Conservation (phyloP, 2,113 vertebrate genomes). For the Terrapene triunguis region DNA sequence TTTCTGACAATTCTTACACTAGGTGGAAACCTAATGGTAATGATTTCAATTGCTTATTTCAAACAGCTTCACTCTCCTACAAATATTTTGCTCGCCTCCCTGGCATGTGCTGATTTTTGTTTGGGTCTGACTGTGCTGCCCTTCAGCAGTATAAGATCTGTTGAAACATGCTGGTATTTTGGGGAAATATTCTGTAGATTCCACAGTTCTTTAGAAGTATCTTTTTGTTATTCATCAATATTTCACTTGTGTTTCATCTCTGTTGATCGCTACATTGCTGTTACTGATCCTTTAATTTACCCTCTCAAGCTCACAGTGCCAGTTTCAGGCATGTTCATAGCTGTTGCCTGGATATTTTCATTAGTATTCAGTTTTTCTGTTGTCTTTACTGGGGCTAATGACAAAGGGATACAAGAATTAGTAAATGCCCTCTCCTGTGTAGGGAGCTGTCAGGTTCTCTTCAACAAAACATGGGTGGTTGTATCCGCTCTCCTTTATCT, state of each 20-base stretch:
- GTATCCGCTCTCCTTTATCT: conserved; percentile 60
- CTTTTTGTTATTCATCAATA: conserved; percentile 63
- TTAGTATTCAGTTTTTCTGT: conserved; percentile 48
- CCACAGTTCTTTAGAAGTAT: conserved; percentile 59
- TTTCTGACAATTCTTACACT: conserved; percentile 25
- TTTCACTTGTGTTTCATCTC: conserved; percentile 67
- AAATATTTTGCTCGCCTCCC: conserved; percentile 48
- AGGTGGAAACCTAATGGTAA: conserved; percentile 61
- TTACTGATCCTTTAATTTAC: conserved; percentile 64
- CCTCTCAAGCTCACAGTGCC: conserved; percentile 50
- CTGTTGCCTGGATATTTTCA: conserved; percentile 56
- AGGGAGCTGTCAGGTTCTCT: conserved; percentile 11
- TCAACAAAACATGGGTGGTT: conserved; percentile 48
- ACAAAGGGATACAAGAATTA: conserved; percentile 50
- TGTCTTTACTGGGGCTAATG: conserved; percentile 41
- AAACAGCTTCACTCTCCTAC: conserved; percentile 64
- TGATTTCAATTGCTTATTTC: conserved; percentile 56
- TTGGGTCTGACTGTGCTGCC: conserved; percentile 52
- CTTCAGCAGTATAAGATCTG: conserved; percentile 61
- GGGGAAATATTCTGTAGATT: conserved; percentile 59
- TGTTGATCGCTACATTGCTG: conserved; percentile 59
- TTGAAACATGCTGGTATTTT: conserved; percentile 72
- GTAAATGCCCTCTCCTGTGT: conserved; percentile 35
- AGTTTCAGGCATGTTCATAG: conserved; percentile 21
- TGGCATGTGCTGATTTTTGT: conserved; percentile 56